Evolutionary conservation across 1,140 invertebrate genomes (phyloP), one percentile per base, ranked within the genome.

Genomic region (Ditylenchus dipsaci): DNA sequence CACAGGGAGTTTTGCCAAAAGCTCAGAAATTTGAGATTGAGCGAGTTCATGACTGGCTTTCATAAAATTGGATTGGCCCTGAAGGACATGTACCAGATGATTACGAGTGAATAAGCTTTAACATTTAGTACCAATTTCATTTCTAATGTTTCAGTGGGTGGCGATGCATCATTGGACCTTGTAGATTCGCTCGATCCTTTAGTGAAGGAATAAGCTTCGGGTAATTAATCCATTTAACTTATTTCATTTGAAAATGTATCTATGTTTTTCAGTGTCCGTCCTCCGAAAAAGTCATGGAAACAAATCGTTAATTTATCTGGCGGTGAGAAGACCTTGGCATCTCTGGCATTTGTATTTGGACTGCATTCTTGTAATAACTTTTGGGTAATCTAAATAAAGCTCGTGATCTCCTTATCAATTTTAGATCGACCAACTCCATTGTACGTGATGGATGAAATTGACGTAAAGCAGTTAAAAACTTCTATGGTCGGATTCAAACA

Each of bases 381-480:
- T n/a, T n/a, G n/a, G n/a, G n/a, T n/a, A n/a, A n/a, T n/a, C n/a
- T n/a, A n/a, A n/a, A n/a, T n/a, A n/a, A n/a, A n/a, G n/a, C n/a
- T n/a, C n/a, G n/a, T n/a, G n/a, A n/a, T n/a, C n/a, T n/a, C n/a
- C n/a, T n/a, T n/a, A n/a, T n/a, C n/a, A n/a, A n/a, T n/a, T n/a
- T n/a, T n/a, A n/a, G n/a, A 95, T 83, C 95, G 95, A 80, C 95
- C 95, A 0, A 95, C 94, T 0, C 95, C 96, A 0, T 84, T 99
- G 0, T 99, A 98, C 83, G 93, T 89, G n/a, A 97, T 98, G 95
- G 96, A 99, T 80, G 95, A 98, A 86, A 98, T 99, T 70, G 95
- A 98, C 84, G 96, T n/a, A n/a, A n/a, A n/a, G n/a, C n/a, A n/a
- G n/a, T n/a, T n/a, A n/a, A n/a, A n/a, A n/a, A n/a, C n/a, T n/a